Conservation (phyloP, 2,113 vertebrate genomes). For the Strix aluco region DNA sequence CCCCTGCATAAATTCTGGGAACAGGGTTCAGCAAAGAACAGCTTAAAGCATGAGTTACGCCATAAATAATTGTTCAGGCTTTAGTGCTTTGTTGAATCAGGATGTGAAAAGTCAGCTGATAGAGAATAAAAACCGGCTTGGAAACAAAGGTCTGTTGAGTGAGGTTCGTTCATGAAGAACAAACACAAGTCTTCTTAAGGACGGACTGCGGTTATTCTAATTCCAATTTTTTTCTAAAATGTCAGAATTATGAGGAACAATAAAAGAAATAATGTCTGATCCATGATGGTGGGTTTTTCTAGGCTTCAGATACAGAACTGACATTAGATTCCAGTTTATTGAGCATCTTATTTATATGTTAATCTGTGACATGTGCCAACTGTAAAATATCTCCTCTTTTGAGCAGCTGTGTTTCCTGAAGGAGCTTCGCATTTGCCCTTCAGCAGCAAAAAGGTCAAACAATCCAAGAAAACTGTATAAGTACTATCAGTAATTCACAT, state of each 20-base stretch:
- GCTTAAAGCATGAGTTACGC: background rate
- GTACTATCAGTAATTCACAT: background rate
- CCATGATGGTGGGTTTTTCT: background rate
- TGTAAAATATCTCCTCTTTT: background rate
- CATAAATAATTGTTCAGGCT: constrained; percentile 7
- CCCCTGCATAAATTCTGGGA: background rate
- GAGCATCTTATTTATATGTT: background rate
- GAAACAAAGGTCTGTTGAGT: constrained; percentile 15
- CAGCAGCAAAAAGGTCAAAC: background rate
- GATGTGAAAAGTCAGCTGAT: constrained; percentile 15
- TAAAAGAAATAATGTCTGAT: background rate
- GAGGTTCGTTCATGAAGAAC: background rate
- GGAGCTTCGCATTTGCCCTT: background rate
- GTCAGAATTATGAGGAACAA: background rate
- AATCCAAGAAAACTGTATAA: background rate
- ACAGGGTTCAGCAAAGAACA: background rate
- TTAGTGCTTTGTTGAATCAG: constrained; percentile 36
- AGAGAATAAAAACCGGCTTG: background rate
- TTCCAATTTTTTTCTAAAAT: background rate
- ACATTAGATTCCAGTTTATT: background rate
- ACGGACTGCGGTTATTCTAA: background rate
- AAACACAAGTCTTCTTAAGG: background rate
- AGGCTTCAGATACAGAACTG: accelerated
- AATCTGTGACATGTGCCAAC: background rate
- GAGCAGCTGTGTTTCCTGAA: background rate